Evolutionary conservation across 2,888 invertebrate species (phyloP).

Genomic region (Caenorhabditis sp.): DNA sequence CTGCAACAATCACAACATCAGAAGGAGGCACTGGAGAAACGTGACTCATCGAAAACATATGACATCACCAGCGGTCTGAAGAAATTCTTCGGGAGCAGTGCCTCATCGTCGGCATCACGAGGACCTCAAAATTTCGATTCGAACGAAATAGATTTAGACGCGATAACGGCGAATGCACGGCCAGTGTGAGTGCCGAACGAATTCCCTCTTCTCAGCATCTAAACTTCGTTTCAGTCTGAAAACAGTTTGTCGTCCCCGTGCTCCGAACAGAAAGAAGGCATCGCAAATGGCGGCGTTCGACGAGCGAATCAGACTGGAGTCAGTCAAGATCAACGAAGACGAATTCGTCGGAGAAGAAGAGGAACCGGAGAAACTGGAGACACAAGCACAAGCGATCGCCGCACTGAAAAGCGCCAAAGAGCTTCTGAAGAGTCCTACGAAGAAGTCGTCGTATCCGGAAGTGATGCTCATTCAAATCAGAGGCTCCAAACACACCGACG

Average conservation of each 20-base stretch:
- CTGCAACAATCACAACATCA: neutral
- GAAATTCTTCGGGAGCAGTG: slow-evolving; percentile 38
- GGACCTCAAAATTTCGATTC: neutral
- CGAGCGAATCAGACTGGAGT: slow-evolving; percentile 31
- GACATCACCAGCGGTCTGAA: slow-evolving; percentile 42
- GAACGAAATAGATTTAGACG: slow-evolving; percentile 42
- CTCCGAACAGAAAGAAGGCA: slow-evolving; percentile 32
- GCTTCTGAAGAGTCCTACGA: slow-evolving; percentile 55
- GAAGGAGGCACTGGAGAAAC: slow-evolving; percentile 13
- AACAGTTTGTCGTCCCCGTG: slow-evolving; percentile 48
- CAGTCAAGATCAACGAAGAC: slow-evolving; percentile 33
- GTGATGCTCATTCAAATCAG: slow-evolving; percentile 71
- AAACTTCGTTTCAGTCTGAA: slow-evolving; percentile 38
- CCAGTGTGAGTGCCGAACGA: slow-evolving; percentile 36
- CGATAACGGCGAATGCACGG: slow-evolving; percentile 27
- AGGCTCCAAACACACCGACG: slow-evolving; percentile 68
- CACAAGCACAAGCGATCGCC: slow-evolving; percentile 51
- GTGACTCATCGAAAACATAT: slow-evolving; percentile 30
- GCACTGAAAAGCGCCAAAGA: slow-evolving; percentile 42
- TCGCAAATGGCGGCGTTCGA: slow-evolving; percentile 6
- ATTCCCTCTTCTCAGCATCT: too few species aligned
- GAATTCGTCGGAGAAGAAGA: slow-evolving; percentile 37
- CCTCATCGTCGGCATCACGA: neutral
- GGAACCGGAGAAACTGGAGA: slow-evolving; percentile 49
- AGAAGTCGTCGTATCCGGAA: slow-evolving; percentile 66